Base-by-base conservation (phyloP, 1,140 invertebrate genomes). In the Neodiprion pinetum region DNA sequence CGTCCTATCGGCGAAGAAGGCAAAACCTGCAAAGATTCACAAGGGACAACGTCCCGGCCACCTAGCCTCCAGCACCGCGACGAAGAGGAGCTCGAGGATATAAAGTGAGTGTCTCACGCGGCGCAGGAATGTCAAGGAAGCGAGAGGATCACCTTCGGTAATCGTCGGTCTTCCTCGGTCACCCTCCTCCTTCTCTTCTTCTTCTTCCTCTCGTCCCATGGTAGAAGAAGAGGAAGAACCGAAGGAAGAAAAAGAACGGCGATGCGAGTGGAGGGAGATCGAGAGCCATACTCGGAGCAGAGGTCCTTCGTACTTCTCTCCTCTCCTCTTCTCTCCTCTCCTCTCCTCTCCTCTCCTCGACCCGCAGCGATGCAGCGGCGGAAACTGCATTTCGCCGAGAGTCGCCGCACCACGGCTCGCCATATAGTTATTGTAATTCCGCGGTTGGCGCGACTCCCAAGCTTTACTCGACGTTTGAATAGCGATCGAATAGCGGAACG, bases 251-350 rank as follows among this genome's bases (percentile, higher is more conserved):
- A 69, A 21, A 47, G 40, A 12, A 65, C 17, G 1, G 61, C 61
- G 12, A 14, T 65, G 17, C 2, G 61, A 65, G 61, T 14, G 61
- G 61, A 65, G 17, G 61, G 61, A 65, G 61, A 65, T 14, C 61
- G 61, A 65, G 12, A 21, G 61, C 12, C 12, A 65, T 1, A 65
- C 12, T 14, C 12, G 17, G 1, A 21, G 61, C 61, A 65, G 61
- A 65, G 61, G 7, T 40, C 28, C 28, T 40, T 65, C 61, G 12
- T 1, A 65, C 17, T 65, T 7, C 61, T 76, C 65, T 67, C 65
- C 48, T 70, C 68, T 69, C 48, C 70, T 69, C 67, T 78, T 70
- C 67, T 40, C 67, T 72, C 70, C 72, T 77, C 67, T 69, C 48
- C 73, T n/a, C n/a, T n/a, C 71, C 70, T 50, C 53, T 67, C 48